phyloP scores from a whole-genome alignment of 2,113 vertebrate species.

The Alethe castanea region DNA sequence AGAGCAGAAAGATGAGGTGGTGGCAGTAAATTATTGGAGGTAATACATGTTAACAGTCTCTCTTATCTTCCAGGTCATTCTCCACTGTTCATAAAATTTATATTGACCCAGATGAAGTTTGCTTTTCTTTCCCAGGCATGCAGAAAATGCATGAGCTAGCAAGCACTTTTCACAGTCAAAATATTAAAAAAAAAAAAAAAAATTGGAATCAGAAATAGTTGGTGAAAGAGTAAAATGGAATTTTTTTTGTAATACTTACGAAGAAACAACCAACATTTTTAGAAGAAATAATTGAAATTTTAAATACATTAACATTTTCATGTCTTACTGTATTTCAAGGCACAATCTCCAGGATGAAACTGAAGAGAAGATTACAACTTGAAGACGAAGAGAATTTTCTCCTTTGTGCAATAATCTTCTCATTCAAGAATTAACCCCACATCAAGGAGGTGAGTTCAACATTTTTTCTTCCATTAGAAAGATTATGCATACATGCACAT shows the following conservation, averaged over 20 bases:
- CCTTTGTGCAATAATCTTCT: background rate
- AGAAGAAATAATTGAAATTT: background rate
- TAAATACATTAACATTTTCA: background rate
- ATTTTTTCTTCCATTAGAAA: background rate
- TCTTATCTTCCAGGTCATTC: background rate
- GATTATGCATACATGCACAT: background rate
- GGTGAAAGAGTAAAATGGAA: background rate
- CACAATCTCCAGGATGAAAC: background rate
- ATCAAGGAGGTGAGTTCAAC: background rate
- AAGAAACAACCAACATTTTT: background rate
- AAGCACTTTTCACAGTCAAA: background rate
- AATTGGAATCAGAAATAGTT: background rate
- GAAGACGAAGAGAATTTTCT: background rate
- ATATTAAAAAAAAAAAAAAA: background rate
- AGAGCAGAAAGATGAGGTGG: background rate
- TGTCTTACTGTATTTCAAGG: background rate
- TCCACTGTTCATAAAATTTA: background rate
- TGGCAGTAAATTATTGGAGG: background rate
- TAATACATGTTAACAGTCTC: background rate
- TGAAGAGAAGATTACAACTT: background rate
- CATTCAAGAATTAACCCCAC: background rate
- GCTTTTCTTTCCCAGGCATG: background rate
- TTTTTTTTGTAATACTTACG: background rate
- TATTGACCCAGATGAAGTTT: background rate
- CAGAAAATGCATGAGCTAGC: background rate